phyloP scores from a whole-genome alignment of 1,140 invertebrate genomes.

The Wiebesia pumilae region DNA sequence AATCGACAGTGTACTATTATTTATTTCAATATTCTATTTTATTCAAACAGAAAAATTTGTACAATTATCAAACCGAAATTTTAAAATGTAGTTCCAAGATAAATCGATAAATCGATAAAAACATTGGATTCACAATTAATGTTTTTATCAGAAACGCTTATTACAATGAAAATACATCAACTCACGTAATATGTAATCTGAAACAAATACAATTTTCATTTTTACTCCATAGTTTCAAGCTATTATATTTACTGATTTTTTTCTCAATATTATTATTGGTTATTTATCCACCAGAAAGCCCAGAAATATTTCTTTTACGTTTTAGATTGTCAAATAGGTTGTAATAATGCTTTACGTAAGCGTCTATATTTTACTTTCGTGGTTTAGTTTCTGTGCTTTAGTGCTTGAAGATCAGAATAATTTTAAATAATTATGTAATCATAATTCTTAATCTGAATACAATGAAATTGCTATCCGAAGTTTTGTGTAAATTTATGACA shows the following conservation, averaged over 20 bases:
- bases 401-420: not conserved
- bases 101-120: not conserved
- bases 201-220: no score
- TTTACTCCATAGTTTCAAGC: no score
- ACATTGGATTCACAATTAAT: not conserved
- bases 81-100: not conserved
- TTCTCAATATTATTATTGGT: not conserved
- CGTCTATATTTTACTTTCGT: not conserved
- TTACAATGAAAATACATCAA: not conserved
- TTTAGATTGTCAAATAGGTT: not conserved
- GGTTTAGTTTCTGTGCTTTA: not conserved
- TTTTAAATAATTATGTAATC: not conserved
- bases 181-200: no score
- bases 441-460: not conserved
- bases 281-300: not conserved
- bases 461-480: not conserved
- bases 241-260: not conserved
- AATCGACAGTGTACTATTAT: not conserved
- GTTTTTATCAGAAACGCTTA: not conserved
- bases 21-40: not conserved
- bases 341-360: not conserved
- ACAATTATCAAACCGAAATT: not conserved
- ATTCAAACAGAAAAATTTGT: not conserved
- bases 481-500: not conserved
- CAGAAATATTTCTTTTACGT: not conserved